These are phyloP conservation scores for Morpho achilles DNA, from an alignment of 2,888 invertebrate species.

Conservation along the genomic window DNA sequence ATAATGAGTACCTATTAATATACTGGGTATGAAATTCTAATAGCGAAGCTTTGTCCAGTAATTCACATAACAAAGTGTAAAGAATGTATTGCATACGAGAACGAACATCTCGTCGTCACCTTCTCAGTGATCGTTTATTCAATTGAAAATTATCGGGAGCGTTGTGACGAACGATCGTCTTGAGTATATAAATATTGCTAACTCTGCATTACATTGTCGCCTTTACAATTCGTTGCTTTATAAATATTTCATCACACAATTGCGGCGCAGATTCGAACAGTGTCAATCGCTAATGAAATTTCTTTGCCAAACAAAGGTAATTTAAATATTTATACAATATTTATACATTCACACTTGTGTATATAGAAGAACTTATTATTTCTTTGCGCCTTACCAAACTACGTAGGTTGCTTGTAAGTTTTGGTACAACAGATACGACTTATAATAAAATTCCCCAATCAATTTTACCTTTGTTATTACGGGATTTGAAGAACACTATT, in stretches of 20 bases:
- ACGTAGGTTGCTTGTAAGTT: too few species aligned
- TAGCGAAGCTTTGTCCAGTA: slow-evolving; percentile 22
- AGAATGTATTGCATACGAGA: slow-evolving; percentile 43
- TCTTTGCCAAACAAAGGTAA: too few species aligned
- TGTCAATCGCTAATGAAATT: not conserved
- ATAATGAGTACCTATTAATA: too few species aligned
- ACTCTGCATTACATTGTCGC: slow-evolving; percentile 16
- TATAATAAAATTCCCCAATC: too few species aligned
- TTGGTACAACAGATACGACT: too few species aligned
- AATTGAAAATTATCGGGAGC: slow-evolving; percentile 66
- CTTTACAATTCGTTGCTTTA: slow-evolving; percentile 4
- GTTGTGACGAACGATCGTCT: slow-evolving; percentile 52
- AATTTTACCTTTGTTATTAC: too few species aligned
- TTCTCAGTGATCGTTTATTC: slow-evolving; percentile 54
- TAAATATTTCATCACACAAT: not conserved
- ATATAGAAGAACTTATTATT: too few species aligned
- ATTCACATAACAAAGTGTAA: slow-evolving; percentile 61
- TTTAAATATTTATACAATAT: too few species aligned
- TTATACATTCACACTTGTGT: too few species aligned
- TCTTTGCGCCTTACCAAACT: too few species aligned
- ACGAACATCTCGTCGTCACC: slow-evolving; percentile 40
- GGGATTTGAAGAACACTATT: too few species aligned
- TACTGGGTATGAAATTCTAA: too few species aligned
- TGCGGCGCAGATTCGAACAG: not conserved
- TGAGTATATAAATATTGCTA: slow-evolving; percentile 34